A percentile compares a stretch with the other conserved stretches of the same genome.
Evolutionary conservation across 2,888 invertebrate genomes (phyloP).

Genomic region (Alsophila aescularia): DNA sequence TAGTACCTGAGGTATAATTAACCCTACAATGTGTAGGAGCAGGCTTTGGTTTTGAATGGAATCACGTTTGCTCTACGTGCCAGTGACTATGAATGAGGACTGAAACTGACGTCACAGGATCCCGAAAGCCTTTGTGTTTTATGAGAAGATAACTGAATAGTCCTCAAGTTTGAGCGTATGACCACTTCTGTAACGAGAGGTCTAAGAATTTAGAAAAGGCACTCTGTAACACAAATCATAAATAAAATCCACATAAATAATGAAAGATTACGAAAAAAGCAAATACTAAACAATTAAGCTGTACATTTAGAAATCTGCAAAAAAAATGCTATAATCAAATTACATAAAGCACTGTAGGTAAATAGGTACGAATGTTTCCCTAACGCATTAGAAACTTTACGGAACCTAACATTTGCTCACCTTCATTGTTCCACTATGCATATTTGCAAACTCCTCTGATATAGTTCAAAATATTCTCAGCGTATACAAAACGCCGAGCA

Average conservation of each 20-base stretch:
- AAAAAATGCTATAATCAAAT: too few relatives aligned
- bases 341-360: background rate
- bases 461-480: slow-evolving; percentile 62
- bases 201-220: background rate
- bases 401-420: slow-evolving; percentile 48
- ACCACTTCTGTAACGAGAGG: background rate
- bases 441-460: slow-evolving; percentile 64
- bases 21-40: slow-evolving; percentile 24
- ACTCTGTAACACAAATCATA: background rate
- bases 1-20: slow-evolving; percentile 28
- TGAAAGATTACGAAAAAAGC: too few relatives aligned
- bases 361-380: background rate
- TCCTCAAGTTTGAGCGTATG: slow-evolving; percentile 2
- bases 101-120: slow-evolving; percentile 19
- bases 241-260: too few relatives aligned
- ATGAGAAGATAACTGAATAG: slow-evolving; percentile 12
- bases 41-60: slow-evolving; percentile 20
- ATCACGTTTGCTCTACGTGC: slow-evolving; percentile 27
- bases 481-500: slow-evolving; percentile 54
- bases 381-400: slow-evolving; percentile 1
- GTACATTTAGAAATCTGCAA: too few relatives aligned
- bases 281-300: too few relatives aligned
- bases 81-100: slow-evolving; percentile 25
- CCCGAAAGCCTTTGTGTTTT: slow-evolving; percentile 18
- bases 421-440: slow-evolving; percentile 55